Evolutionary conservation across 2,888 invertebrate species (phyloP), one percentile per base, ranked within the genome.

Genomic region (Phlogophora meticulosa): DNA sequence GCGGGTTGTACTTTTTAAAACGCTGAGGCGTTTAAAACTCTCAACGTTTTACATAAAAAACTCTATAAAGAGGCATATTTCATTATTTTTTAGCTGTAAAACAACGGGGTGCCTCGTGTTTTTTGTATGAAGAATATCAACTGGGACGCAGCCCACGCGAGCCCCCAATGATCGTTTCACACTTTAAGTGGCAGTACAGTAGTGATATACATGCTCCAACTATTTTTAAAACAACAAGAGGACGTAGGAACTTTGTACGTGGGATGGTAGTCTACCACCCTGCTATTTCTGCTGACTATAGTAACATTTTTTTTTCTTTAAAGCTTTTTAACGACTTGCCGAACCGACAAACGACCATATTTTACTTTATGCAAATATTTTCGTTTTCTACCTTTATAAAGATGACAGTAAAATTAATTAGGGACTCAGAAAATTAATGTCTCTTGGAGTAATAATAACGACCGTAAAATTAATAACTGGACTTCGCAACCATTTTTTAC

Each of bases 91-190:
- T 89, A 89, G 82, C 89, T 89, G 87, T 93, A 90, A 94, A 94
- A 95, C 95, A 94, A 94, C 95, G 91, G 95, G 95, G 95, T 89
- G 94, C 89, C 93, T 87, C 87, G 85, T 89, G 91, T 93, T 95
- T 94, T 92, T 94, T 94, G 91, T 92, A 81, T 85, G 86, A 84
- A 86, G 90, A 89, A 92, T 91, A 89, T 91, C 91, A 91, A 92
- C 86, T 88, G 90, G 84, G 89, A 82, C 83, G 88, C 91, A 81
- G 80, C 94, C 93, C 93, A 94, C 94, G 93, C 93, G 79, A 71
- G 82, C 84, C 76, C 81, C 83, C 89, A 86, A 87, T 91, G 89
- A 94, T 93, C 90, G 90, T 86, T 95, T 95, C 94, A 95, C 95
- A 94, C 95, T 94, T 90, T 90, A 92, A 93, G 92, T 92, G 93